Evolutionary conservation across 1,140 invertebrate genomes (phyloP).

Genomic region (Drosophila tani): DNA sequence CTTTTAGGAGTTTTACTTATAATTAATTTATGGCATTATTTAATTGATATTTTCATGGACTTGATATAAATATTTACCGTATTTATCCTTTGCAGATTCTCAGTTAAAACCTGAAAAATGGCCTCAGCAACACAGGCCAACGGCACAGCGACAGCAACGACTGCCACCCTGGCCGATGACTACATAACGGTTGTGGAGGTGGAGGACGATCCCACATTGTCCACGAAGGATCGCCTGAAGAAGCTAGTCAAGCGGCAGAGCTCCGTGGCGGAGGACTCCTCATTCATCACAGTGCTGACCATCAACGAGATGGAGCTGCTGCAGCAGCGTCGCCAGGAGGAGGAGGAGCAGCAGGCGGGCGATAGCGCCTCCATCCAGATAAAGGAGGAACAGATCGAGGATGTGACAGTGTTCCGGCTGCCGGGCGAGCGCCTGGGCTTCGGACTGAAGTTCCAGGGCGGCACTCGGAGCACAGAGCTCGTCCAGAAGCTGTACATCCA

Average conservation of each 20-base stretch:
- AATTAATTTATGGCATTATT: too few relatives aligned
- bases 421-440: conserved; percentile 96
- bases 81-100: background rate
- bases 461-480: conserved; percentile 90
- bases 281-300: conserved; percentile 80
- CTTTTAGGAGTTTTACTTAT: background rate
- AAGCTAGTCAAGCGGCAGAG: conserved; percentile 85
- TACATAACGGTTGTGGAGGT: conserved; percentile 90
- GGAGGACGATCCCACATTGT: conserved; percentile 86
- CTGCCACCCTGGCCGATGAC: conserved; percentile 77
- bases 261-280: conserved; percentile 75
- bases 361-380: background rate
- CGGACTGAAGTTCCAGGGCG: conserved; percentile 96
- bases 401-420: conserved; percentile 92
- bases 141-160: conserved; percentile 35
- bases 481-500: conserved; percentile 93
- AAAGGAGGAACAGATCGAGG: conserved; percentile 84
- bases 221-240: conserved; percentile 72
- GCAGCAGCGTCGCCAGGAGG: conserved; percentile 51
- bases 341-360: conserved; percentile 8
- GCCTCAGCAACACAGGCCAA: conserved; percentile 29
- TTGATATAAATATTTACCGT: background rate
- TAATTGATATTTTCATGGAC: background rate
- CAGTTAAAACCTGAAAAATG: conserved; percentile 37
- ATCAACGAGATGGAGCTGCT: conserved; percentile 76